phyloP scores from a whole-genome alignment of 92 coral and sea anemone genomes.

The Epizoanthus ramosus region DNA sequence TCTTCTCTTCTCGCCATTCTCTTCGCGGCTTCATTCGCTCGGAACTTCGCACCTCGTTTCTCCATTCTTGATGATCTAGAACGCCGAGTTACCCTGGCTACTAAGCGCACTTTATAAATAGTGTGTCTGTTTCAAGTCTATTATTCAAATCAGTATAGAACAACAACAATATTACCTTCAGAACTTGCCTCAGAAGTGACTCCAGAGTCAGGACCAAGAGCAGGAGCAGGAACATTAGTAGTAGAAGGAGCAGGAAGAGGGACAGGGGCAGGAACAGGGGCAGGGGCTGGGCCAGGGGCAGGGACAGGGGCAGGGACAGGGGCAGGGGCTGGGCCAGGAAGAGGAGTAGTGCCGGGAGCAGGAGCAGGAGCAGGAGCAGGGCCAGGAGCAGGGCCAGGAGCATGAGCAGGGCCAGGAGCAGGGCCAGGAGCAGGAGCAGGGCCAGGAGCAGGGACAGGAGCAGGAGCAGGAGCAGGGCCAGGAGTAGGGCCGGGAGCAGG shows the following conservation, averaged over 20 bases:
- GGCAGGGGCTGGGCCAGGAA: neutral
- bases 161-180: neutral
- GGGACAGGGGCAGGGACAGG: neutral
- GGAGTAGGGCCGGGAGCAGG: neutral
- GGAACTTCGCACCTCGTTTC: too few species aligned
- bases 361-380: neutral
- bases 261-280: neutral
- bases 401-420: too few species aligned
- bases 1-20: too few species aligned
- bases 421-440: constrained; percentile 6
- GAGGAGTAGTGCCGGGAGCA: neutral
- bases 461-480: neutral
- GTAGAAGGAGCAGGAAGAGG: neutral
- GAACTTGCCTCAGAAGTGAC: neutral
- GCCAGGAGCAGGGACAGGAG: too few species aligned
- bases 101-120: neutral
- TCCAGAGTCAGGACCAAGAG: neutral
- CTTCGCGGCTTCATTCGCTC: too few species aligned
- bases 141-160: too few species aligned
- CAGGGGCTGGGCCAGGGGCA: too few species aligned
- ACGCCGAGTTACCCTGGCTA: too few species aligned
- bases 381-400: too few species aligned
- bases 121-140: neutral
- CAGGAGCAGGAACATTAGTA: neutral
- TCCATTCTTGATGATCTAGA: too few species aligned